Evolutionary conservation across 1,140 invertebrate genomes (phyloP).

Genomic region (Pachypsylla venusta): DNA sequence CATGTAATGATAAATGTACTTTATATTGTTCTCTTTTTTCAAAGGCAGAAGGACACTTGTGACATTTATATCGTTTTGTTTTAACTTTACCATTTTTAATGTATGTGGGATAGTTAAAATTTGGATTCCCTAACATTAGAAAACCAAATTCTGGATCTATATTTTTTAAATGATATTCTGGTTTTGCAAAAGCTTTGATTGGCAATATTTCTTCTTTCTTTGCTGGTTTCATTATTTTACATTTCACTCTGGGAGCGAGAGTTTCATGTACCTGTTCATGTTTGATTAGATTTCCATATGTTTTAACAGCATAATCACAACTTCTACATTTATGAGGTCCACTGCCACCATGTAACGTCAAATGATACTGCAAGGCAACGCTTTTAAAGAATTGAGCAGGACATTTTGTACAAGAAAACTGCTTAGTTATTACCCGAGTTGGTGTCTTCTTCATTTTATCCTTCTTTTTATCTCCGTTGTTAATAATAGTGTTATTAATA

Average conservation of each 20-base stretch:
- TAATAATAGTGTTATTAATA: background rate
- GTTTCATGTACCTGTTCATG: slow-evolving; percentile 47
- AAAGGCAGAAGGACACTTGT: slow-evolving; percentile 76
- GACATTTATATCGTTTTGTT: slow-evolving; percentile 64
- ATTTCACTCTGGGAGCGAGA: slow-evolving; percentile 14
- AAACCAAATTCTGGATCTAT: slow-evolving; percentile 48
- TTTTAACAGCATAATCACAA: slow-evolving; percentile 69
- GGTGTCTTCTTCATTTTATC: background rate
- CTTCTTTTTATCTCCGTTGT: background rate
- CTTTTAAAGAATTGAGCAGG: slow-evolving; percentile 52
- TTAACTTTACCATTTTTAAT: slow-evolving; percentile 55
- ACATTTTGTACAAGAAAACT: slow-evolving; percentile 44
- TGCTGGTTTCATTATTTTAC: slow-evolving; percentile 11
- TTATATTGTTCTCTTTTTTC: slow-evolving; percentile 73
- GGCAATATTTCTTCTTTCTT: slow-evolving; percentile 6
- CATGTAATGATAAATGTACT: slow-evolving; percentile 66
- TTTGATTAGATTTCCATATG: slow-evolving; percentile 55
- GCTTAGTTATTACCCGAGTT: slow-evolving; percentile 15
- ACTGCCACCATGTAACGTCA: slow-evolving; percentile 48
- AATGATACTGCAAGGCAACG: slow-evolving; percentile 53
- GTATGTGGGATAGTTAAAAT: slow-evolving; percentile 58
- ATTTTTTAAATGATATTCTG: slow-evolving; percentile 28
- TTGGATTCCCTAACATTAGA: slow-evolving; percentile 52
- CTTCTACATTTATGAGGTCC: slow-evolving; percentile 58
- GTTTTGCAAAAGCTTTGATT: background rate